These are phyloP conservation scores for Rhinogobio ventralis DNA, from an alignment of 2,797 vertebrate genomes.

Conservation along the genomic window DNA sequence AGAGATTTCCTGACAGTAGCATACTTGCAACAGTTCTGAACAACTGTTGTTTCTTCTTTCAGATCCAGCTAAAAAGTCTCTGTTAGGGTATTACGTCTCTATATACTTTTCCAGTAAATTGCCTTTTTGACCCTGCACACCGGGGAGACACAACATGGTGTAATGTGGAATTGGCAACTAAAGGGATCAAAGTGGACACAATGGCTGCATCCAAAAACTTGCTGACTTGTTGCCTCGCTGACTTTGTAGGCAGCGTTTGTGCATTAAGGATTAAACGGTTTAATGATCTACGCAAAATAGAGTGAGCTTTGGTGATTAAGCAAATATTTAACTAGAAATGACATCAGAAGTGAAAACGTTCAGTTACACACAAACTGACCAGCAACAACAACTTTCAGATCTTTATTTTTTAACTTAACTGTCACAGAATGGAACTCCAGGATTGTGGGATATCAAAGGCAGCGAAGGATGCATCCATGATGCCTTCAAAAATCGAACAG, in stretches of 20 bases:
- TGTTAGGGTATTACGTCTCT: not conserved
- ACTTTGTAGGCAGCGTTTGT: not conserved
- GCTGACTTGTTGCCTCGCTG: not conserved
- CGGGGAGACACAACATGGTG: not conserved
- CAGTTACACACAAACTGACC: not conserved
- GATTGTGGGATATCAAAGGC: not conserved
- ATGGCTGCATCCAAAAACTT: not conserved
- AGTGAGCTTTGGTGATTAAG: not conserved
- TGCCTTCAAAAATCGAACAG: not conserved
- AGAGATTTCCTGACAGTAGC: conserved; percentile 5
- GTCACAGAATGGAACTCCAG: not conserved
- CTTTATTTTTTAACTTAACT: not conserved
- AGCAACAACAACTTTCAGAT: not conserved
- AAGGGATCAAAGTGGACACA: conserved; percentile 7
- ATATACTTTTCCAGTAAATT: conserved; percentile 21
- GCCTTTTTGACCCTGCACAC: conserved; percentile 18
- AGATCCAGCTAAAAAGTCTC: conserved; percentile 21
- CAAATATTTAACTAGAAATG: not conserved
- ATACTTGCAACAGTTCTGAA: conserved; percentile 10
- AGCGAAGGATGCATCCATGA: no score
- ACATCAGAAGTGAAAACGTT: not conserved
- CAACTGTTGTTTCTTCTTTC: conserved; percentile 23
- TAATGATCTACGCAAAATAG: not conserved
- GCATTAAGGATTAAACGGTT: not conserved
- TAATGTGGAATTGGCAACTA: conserved; percentile 23